phyloP scores from a whole-genome alignment of 2,113 vertebrate genomes.

The Heterochromis multidens region DNA sequence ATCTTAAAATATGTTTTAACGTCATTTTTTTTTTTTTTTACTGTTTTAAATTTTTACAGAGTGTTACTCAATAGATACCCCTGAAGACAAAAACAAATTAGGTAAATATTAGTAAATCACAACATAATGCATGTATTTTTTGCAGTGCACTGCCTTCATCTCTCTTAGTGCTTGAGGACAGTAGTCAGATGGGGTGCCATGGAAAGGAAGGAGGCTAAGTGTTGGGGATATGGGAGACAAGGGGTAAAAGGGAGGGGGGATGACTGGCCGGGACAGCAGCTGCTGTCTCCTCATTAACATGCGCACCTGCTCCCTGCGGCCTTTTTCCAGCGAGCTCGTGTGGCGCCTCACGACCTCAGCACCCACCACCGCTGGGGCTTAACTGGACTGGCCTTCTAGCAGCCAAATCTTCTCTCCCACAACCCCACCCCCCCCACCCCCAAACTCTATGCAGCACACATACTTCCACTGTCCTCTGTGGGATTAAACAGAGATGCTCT shows the following conservation, averaged over 20 bases:
- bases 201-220: slow-evolving; percentile 56
- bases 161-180: not conserved
- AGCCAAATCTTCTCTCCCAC: not conserved
- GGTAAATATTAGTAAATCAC: accelerated
- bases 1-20: not conserved
- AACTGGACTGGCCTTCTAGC: slow-evolving; percentile 44
- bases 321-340: slow-evolving; percentile 72
- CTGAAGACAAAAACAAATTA: not conserved
- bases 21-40: not conserved
- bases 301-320: slow-evolving; percentile 87
- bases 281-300: slow-evolving; percentile 83
- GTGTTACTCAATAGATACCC: not conserved
- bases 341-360: slow-evolving; percentile 77
- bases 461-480: not conserved
- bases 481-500: not conserved
- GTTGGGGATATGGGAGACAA: not conserved
- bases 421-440: not conserved
- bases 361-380: slow-evolving; percentile 54
- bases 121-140: not conserved
- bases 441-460: not conserved
- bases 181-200: slow-evolving; percentile 22
- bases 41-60: not conserved
- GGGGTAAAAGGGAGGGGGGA: not conserved
- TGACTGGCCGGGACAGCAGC: slow-evolving; percentile 77
- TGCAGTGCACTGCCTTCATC: not conserved